Evolutionary conservation across 2,888 invertebrate genomes (phyloP).

Genomic region (Dyspetes luteomarginatus): DNA sequence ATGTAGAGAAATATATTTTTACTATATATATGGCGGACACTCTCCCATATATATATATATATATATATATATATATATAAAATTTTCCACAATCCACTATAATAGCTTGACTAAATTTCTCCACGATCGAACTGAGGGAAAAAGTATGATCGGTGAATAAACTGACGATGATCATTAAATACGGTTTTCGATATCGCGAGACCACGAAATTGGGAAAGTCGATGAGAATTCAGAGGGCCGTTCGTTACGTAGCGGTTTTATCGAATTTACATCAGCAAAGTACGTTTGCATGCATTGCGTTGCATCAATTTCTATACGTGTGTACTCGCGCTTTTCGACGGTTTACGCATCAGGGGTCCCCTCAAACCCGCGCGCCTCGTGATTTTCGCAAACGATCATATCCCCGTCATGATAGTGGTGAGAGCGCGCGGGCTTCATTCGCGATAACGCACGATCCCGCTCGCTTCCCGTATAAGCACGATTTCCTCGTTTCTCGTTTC

Average conservation of each 20-base stretch:
- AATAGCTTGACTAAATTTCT: too few relatives aligned
- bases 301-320: slow-evolving; percentile 19
- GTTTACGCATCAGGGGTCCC: slow-evolving; percentile 23
- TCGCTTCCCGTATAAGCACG: slow-evolving; percentile 12
- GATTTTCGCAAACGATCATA: slow-evolving; percentile 53
- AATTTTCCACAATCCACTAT: too few relatives aligned
- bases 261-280: slow-evolving; percentile 61
- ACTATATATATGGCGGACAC: background rate
- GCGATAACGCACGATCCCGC: slow-evolving; percentile 62
- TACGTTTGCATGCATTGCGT: background rate
- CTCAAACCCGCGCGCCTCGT: slow-evolving; percentile 5
- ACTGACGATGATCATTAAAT: slow-evolving; percentile 57
- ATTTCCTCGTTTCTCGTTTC: slow-evolving; percentile 38
- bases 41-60: background rate
- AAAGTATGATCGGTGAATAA: slow-evolving; percentile 57
- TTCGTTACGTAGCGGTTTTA: slow-evolving; percentile 43
- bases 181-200: slow-evolving; percentile 51
- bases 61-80: background rate
- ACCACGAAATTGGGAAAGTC: slow-evolving; percentile 49
- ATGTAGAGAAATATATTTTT: background rate
- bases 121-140: background rate
- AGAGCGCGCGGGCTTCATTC: slow-evolving; percentile 36
- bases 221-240: slow-evolving; percentile 31
- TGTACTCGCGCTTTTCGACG: slow-evolving; percentile 17
- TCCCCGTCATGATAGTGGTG: slow-evolving; percentile 35